These are phyloP conservation scores for Tiphia femorata DNA, from an alignment of 2,888 invertebrate genomes.

Conservation along the genomic window DNA sequence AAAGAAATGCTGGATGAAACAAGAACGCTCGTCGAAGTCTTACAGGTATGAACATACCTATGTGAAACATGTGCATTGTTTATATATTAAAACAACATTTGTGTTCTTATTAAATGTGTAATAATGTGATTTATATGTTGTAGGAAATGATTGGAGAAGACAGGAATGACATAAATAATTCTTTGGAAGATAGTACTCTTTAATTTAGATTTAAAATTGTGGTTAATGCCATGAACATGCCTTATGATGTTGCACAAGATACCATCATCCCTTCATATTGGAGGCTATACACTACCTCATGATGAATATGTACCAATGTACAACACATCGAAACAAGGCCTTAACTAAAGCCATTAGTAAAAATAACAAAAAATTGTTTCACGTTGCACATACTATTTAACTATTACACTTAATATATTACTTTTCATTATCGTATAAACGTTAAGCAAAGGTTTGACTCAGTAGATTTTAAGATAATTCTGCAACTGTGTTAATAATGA, in stretches of 20 bases:
- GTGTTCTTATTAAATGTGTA: constrained; percentile 8
- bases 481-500: no score
- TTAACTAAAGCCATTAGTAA: no score
- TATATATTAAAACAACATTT: not conserved
- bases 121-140: constrained; percentile 45
- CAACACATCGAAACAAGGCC: no score
- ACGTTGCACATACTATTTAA: no score
- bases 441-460: no score
- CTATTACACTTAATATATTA: no score
- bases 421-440: no score
- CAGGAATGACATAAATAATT: constrained; percentile 64
- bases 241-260: constrained; percentile 5
- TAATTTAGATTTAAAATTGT: constrained; percentile 31
- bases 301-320: no score
- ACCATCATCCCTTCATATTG: constrained; percentile 17
- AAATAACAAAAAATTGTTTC: no score
- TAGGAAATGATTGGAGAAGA: constrained; percentile 78
- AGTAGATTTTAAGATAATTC: no score
- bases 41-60: constrained; percentile 73
- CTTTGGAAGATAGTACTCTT: constrained; percentile 60
- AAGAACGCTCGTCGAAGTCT: constrained; percentile 80
- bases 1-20: constrained; percentile 83
- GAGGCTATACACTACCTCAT: no score
- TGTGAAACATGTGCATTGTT: not conserved
- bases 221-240: constrained; percentile 5